Evolutionary conservation across 2,888 invertebrate species (phyloP), one percentile per base, ranked within the genome.

Genomic region (Coleophora flavipennella): DNA sequence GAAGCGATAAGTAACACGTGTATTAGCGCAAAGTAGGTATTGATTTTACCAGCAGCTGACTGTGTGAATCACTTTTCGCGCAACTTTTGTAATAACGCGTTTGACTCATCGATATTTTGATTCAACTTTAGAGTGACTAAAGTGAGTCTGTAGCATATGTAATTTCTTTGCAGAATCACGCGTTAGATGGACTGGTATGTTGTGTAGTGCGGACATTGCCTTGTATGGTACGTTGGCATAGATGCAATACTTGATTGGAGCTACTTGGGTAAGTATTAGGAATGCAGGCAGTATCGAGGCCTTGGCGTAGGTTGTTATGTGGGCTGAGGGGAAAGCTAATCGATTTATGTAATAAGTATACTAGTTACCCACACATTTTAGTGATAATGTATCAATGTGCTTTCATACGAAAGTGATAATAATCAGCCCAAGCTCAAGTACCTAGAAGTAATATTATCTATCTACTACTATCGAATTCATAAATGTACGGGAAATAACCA

Each of bases 1-100:
- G 20, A 20, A 20, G 20, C 20, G 20, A 4, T 20, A n/a, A n/a
- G n/a, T n/a, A 20, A 20, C 20, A 20, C 20, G 20, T 20, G 20
- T 20, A 20, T 51, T 49, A 39, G 50, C 51, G 55, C 46, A 44
- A 46, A 50, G 69, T n/a, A n/a, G n/a, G n/a, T 80, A 81, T 81
- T 80, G 80, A 81, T 81, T 81, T 78, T 77, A 48, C 42, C 39
- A 51, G 67, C 77, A 78, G 76, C 76, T 81, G 80, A 80, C 73
- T 79, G 78, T 6, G 20, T 20, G 20, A 20, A 20, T 74, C 59
- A 46, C 45, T 41, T 51, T 41, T 74, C 73, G 65, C 68, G 71
- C 65, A 74, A 74, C 60, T 55, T 52, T 50, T 50, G 56, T 43
- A 44, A 45, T 35, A 28, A 52, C 55, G 48, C 52, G 54, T 63